Conservation (phyloP, 2,888 invertebrate species). For the Drosophila kuntzei region DNA sequence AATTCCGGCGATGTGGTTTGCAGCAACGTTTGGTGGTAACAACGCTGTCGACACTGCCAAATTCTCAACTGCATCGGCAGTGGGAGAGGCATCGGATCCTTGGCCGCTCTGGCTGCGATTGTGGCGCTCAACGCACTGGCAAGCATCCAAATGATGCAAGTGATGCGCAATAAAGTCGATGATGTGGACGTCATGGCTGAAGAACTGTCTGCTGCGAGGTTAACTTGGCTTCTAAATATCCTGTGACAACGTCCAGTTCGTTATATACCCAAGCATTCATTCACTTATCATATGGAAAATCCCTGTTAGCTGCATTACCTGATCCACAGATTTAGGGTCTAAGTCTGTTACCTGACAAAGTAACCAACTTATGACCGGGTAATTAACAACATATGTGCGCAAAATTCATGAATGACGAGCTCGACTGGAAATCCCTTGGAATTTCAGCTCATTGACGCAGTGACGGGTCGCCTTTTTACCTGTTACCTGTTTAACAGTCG, state of each 20-base stretch:
- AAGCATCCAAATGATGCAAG: slow-evolving; percentile 24
- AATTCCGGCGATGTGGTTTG: slow-evolving; percentile 22
- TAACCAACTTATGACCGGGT: slow-evolving; percentile 28
- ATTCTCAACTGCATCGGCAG: slow-evolving; percentile 39
- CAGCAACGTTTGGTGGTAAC: slow-evolving; percentile 48
- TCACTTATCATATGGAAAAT: slow-evolving; percentile 55
- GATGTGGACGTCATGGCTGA: background rate
- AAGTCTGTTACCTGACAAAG: slow-evolving; percentile 9
- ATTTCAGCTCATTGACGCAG: slow-evolving; percentile 62
- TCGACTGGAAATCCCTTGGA: slow-evolving; percentile 67
- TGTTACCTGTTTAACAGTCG: slow-evolving; percentile 5
- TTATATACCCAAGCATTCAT: slow-evolving; percentile 64
- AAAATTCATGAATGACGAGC: slow-evolving; percentile 62
- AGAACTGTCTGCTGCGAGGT: slow-evolving; percentile 31
- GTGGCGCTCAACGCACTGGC: slow-evolving; percentile 50
- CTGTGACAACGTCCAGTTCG: background rate
- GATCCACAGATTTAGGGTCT: slow-evolving; percentile 7
- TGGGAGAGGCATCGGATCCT: slow-evolving; percentile 19
- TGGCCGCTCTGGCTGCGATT: background rate
- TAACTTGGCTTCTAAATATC: slow-evolving; percentile 56
- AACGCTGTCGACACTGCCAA: slow-evolving; percentile 61
- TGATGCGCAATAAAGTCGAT: background rate
- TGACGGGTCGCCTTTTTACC: slow-evolving; percentile 11
- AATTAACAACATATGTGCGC: slow-evolving; percentile 72
- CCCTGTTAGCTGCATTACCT: slow-evolving; percentile 31